Percentiles rank a stretch among this genome's conserved stretches.
Conservation (phyloP, 2,113 vertebrate species). For the Zapornia atra region DNA sequence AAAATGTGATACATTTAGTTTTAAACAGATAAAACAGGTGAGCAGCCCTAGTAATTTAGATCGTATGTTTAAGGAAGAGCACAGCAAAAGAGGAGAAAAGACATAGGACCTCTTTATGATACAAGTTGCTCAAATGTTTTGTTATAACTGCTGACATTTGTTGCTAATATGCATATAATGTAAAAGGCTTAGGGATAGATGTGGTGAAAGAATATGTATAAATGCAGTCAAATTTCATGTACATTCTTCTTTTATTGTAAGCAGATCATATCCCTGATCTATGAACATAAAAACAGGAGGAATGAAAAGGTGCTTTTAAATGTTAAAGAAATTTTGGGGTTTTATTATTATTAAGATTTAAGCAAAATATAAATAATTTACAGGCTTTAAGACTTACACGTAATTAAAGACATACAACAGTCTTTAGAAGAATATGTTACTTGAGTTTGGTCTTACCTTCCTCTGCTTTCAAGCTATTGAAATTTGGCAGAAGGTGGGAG, state of each 20-base stretch:
- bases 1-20: neutral
- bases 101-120: neutral
- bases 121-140: neutral
- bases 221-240: neutral
- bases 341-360: neutral
- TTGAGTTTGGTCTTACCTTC: neutral
- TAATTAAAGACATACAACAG: neutral
- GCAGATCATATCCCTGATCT: neutral
- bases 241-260: neutral
- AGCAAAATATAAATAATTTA: neutral
- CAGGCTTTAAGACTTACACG: neutral
- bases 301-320: neutral
- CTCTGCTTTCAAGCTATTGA: neutral
- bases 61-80: neutral
- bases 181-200: neutral
- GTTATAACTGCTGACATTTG: neutral
- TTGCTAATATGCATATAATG: neutral
- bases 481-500: neutral
- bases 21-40: neutral
- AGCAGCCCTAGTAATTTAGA: neutral
- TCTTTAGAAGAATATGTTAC: neutral
- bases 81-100: neutral
- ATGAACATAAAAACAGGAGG: neutral
- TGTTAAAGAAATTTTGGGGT: neutral
- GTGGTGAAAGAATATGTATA: neutral